A percentile compares a stretch with the other conserved stretches of the same genome.
phyloP scores from a whole-genome alignment of 2,113 vertebrate genomes.

The Gymnocephalus cernua region DNA sequence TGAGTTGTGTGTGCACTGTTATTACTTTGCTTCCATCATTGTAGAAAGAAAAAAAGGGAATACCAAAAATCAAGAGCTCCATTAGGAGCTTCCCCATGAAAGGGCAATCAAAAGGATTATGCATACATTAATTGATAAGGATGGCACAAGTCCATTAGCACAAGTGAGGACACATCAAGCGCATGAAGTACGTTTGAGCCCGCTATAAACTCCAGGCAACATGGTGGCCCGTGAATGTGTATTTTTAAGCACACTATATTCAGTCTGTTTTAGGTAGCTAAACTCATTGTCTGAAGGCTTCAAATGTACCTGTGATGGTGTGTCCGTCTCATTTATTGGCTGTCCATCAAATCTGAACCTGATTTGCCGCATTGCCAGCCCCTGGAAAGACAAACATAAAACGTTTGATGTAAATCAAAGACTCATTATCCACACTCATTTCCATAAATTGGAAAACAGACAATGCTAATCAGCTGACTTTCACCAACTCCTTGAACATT shows the following conservation, averaged over 20 bases:
- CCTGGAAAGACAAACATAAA: constrained; percentile 81
- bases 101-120: background rate
- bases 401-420: constrained; percentile 3
- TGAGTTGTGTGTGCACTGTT: background rate
- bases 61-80: background rate
- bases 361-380: constrained; percentile 99
- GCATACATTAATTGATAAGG: background rate
- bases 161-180: background rate
- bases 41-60: background rate
- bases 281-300: background rate
- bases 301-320: constrained; percentile 93
- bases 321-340: constrained; percentile 98
- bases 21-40: background rate
- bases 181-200: background rate
- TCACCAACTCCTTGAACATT: background rate
- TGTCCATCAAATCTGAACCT: constrained; percentile 99
- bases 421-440: background rate
- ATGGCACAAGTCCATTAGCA: background rate
- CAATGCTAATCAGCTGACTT: background rate
- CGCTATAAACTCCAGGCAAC: background rate
- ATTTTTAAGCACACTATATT: background rate
- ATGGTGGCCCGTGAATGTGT: background rate
- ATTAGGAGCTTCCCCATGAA: background rate
- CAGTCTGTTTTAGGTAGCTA: background rate
- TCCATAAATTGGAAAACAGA: background rate